Percentiles rank a stretch among this genome's conserved stretches.
phyloP scores from a whole-genome alignment of 2,113 vertebrate species.

The Tricholaema leucomelas region DNA sequence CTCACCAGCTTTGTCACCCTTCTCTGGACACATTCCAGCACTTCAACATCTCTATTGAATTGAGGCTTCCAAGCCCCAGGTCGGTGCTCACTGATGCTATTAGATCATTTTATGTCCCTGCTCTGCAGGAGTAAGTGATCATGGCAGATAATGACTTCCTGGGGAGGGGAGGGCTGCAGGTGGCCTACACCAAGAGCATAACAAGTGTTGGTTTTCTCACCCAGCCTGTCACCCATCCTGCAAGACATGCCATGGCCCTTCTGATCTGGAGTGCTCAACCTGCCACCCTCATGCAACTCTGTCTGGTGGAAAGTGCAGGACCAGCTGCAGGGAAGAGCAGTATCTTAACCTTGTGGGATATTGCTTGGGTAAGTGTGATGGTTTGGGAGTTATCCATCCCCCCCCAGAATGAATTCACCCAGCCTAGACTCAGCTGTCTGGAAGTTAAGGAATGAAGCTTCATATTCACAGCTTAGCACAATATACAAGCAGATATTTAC shows the following conservation, averaged over 20 bases:
- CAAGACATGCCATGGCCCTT: constrained; percentile 75
- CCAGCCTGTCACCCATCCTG: constrained; percentile 86
- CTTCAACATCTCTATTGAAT: too few relatives aligned
- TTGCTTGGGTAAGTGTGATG: constrained; percentile 86
- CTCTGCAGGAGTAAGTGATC: not conserved
- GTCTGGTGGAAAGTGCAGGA: constrained; percentile 73
- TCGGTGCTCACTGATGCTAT: not conserved
- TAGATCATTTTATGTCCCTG: rapidly evolving
- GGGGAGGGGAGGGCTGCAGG: not conserved
- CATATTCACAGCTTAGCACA: too few relatives aligned
- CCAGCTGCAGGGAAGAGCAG: constrained; percentile 78
- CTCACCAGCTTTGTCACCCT: too few relatives aligned
- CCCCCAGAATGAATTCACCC: too few relatives aligned
- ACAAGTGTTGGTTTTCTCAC: not conserved
- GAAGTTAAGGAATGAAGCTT: too few relatives aligned
- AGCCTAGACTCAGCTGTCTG: too few relatives aligned
- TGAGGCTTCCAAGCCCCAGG: not conserved
- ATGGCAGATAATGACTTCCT: not conserved
- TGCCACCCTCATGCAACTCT: constrained; percentile 77
- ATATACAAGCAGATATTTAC: too few relatives aligned
- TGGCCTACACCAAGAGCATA: not conserved
- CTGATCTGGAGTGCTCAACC: constrained; percentile 73
- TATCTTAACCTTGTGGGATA: constrained; percentile 81
- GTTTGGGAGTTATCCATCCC: too few relatives aligned
- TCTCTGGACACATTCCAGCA: too few relatives aligned